Percentiles rank a stretch among this genome's conserved stretches.
Conservation (phyloP, 2,797 vertebrate genomes). For the Mus minutoides region DNA sequence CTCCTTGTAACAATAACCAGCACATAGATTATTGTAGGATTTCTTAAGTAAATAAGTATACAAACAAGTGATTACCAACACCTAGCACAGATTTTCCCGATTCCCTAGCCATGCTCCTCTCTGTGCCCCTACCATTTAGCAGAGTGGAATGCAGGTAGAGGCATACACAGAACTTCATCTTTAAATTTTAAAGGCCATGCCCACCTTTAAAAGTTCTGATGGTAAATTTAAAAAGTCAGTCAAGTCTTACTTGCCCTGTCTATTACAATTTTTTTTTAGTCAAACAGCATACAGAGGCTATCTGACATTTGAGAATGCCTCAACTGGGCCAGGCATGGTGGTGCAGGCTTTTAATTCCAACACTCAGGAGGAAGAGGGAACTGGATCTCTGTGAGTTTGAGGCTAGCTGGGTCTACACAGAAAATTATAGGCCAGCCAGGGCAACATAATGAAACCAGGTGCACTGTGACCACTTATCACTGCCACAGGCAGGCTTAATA, state of each 20-base stretch:
- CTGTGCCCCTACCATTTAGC: conserved; percentile 1
- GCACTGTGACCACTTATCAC: background rate
- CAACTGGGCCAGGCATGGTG: background rate
- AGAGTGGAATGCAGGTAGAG: conserved; percentile 1
- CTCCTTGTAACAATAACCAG: background rate
- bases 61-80: background rate
- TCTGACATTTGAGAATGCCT: conserved; percentile 4
- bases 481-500: background rate
- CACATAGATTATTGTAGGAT: conserved; percentile 12
- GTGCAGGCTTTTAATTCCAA: background rate
- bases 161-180: background rate
- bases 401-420: background rate
- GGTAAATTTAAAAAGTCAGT: background rate
- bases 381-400: background rate
- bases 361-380: background rate
- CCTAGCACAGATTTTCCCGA: background rate
- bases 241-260: background rate
- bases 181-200: background rate
- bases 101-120: background rate
- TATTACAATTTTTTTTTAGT: conserved; percentile 7
- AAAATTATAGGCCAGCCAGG: background rate
- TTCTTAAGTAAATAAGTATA: conserved; percentile 37
- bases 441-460: background rate
- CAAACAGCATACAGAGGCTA: background rate
- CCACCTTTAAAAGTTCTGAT: background rate